phyloP scores from a whole-genome alignment of 1,140 invertebrate genomes.

The Atta cephalotes region DNA sequence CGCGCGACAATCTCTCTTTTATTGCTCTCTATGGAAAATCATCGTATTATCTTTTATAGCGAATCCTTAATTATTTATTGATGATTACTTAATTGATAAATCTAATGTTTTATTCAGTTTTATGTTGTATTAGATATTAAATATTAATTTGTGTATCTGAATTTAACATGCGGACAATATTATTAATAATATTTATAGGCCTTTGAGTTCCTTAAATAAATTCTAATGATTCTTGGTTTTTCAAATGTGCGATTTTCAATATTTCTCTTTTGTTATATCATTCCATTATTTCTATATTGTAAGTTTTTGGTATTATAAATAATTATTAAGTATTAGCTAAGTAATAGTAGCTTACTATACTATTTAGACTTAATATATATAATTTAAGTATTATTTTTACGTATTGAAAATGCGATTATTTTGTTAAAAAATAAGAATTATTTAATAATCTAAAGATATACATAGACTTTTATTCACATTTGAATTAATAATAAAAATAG shows the following conservation, averaged over 20 bases:
- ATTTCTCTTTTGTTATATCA: not conserved
- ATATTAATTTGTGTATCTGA: not conserved
- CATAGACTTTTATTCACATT: not conserved
- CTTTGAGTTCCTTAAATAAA: not conserved
- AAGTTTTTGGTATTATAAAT: not conserved
- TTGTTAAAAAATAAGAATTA: not conserved
- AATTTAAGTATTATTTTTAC: not conserved
- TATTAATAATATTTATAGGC: not conserved
- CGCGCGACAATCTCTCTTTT: not conserved
- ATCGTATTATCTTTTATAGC: not conserved
- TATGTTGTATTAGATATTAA: slow-evolving; percentile 7
- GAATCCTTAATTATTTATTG: not conserved
- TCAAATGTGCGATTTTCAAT: not conserved
- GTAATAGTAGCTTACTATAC: not conserved
- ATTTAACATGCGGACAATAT: not conserved
- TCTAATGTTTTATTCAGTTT: not conserved
- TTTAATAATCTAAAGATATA: not conserved
- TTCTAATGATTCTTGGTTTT: not conserved
- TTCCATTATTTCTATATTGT: not conserved
- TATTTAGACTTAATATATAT: not conserved
- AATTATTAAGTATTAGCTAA: not conserved
- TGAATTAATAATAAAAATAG: not conserved
- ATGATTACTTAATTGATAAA: not conserved
- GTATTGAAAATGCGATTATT: not conserved
- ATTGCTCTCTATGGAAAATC: not conserved